Base-by-base conservation (phyloP, 2,797 vertebrate genomes). In the Helicolenus hilgendorfi region DNA sequence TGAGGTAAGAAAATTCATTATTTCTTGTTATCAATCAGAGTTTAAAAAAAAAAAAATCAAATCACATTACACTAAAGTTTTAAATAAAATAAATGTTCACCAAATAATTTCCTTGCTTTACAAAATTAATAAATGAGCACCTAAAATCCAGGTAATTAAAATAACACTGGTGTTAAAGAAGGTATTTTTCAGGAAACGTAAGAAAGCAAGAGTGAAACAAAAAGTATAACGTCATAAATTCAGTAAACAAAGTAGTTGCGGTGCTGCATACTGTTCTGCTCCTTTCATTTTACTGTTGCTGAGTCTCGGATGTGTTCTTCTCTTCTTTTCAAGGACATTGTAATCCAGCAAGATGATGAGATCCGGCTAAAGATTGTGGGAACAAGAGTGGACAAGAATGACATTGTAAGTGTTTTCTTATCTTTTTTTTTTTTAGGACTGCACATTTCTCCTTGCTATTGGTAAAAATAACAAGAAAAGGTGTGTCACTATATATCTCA, bases 271-370 rank as follows among this genome's bases (percentile, higher is more conserved):
- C 7, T 45, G 1, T 77, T 27, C 2, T 35, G 22, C n/a, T 71
- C 9, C 11, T n/a, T 5, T 59, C 6, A 33, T 35, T 35, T 35
- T 38, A 10, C 11, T 49, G 38, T 65, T 56, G 15, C 31, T 49
- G 2, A 62, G 4, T 27, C 7, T 68, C 49, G 29, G 4, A 49
- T 35, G 2, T 59, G 71, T 11, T 72, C 26, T 49, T 56, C 5
- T 81, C 27, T 62, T 84, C 20, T 76, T 89, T 81, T 67, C 3
- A 77, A 99, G 98, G 98, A 99, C 90, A 98, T 98, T 60, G 98
- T 99, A 68, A 99, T 99, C 89, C 98, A 99, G 87, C 98, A 99
- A 95, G 98, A 99, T 2, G 98, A 99, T 84, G 98, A 99, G 94
- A 99, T 99, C 82, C 96, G 98, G 20, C 89, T 99, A 56, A 99